Conservation (phyloP, 2,888 invertebrate species). For the Pandemis heparana region DNA sequence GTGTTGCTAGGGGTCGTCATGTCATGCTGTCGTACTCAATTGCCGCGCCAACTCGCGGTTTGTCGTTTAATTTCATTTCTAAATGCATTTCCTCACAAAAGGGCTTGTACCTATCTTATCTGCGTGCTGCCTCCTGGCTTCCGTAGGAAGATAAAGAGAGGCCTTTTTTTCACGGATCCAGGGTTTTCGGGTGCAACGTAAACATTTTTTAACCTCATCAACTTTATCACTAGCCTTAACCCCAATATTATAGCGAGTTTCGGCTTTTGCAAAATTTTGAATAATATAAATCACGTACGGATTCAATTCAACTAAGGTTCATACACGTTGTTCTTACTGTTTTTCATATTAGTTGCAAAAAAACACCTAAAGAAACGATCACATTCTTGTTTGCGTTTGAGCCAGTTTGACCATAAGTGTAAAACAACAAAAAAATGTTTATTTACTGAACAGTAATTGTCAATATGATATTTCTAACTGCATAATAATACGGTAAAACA, state of each 20-base stretch:
- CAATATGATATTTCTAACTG: too few species aligned
- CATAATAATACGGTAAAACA: too few species aligned
- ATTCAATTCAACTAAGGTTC: too few species aligned
- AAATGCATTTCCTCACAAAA: conserved; percentile 33
- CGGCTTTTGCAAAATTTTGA: not conserved
- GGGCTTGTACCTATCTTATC: conserved; percentile 40
- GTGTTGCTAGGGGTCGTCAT: not conserved
- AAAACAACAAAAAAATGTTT: too few species aligned
- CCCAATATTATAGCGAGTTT: not conserved
- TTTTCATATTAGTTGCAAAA: too few species aligned
- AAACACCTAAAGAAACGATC: too few species aligned
- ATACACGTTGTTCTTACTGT: too few species aligned
- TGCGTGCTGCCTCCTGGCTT: not conserved
- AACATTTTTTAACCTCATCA: not conserved
- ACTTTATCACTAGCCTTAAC: not conserved
- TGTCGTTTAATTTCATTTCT: conserved; percentile 49
- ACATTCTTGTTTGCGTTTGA: not conserved
- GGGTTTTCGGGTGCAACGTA: not conserved
- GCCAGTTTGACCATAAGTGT: not conserved
- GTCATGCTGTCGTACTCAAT: conserved; percentile 49
- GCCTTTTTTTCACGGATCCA: not conserved
- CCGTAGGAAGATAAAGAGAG: not conserved
- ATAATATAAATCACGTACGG: too few species aligned
- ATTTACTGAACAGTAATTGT: too few species aligned
- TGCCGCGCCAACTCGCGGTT: conserved; percentile 51